These are phyloP conservation scores for Urocolius indicus DNA, from an alignment of 2,113 vertebrate genomes.

Conservation along the genomic window DNA sequence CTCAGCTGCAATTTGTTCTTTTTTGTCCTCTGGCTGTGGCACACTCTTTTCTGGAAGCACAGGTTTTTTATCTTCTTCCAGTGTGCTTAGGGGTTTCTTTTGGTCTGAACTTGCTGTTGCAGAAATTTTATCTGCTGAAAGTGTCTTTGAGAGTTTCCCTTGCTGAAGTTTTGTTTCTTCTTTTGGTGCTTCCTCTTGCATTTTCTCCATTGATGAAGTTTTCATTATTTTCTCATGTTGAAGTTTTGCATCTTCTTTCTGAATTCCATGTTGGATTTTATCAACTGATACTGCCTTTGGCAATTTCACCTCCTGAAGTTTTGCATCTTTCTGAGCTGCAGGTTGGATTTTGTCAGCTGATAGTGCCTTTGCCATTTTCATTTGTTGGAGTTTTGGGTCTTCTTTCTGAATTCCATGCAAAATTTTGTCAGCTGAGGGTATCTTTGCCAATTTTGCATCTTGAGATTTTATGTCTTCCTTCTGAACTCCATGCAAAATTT, in stretches of 20 bases:
- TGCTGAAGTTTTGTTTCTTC: conserved; percentile 38
- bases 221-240: conserved; percentile 15
- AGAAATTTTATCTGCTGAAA: conserved; percentile 54
- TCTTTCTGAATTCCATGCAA: conserved; percentile 52
- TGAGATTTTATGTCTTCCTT: conserved; percentile 37
- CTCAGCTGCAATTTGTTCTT: conserved; percentile 21
- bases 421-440: conserved; percentile 58
- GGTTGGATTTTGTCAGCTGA: conserved; percentile 66
- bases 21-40: conserved; percentile 32
- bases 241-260: conserved; percentile 42
- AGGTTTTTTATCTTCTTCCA: conserved; percentile 41
- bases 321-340: not conserved
- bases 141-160: conserved; percentile 36
- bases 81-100: conserved; percentile 10
- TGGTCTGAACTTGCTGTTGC: conserved; percentile 2
- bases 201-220: conserved; percentile 43
- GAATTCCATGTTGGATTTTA: conserved; percentile 53
- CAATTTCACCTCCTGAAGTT: conserved; percentile 11
- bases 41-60: not conserved
- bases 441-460: conserved; percentile 60
- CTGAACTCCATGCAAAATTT: conserved; percentile 33
- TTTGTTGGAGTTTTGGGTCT: conserved; percentile 51
- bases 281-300: conserved; percentile 43
- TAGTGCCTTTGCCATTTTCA: conserved; percentile 56
- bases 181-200: conserved; percentile 27